Percentiles rank a stretch among this genome's conserved stretches.
Conservation (phyloP, 2,888 invertebrate genomes). For the Dasysyrphus albostriatus region DNA sequence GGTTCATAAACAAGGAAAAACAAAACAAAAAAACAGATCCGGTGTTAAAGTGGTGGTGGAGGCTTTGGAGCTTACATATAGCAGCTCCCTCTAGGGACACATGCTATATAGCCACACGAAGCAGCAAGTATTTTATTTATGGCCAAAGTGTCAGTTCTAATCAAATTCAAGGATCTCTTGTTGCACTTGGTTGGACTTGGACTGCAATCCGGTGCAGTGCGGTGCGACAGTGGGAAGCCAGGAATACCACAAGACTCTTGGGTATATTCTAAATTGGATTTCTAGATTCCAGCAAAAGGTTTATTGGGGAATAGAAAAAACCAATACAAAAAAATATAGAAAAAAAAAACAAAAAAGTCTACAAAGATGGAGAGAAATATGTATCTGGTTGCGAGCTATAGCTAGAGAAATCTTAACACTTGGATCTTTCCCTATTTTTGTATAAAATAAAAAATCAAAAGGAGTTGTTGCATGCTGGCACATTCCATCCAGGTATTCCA, state of each 20-base stretch:
- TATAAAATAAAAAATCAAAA: conserved; percentile 16
- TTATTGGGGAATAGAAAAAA: conserved; percentile 9
- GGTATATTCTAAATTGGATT: conserved; percentile 64
- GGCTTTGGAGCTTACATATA: background rate
- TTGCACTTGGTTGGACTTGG: background rate
- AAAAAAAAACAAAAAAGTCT: background rate
- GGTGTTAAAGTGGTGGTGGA: conserved; percentile 12
- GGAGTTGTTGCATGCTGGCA: conserved; percentile 49
- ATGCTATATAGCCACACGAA: conserved; percentile 40
- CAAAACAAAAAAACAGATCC: conserved; percentile 3
- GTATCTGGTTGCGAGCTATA: conserved; percentile 22
- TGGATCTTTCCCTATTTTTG: conserved; percentile 60
- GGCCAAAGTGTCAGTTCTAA: conserved; percentile 83
- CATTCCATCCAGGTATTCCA: conserved; percentile 30
- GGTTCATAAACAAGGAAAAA: conserved; percentile 63
- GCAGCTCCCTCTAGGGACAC: conserved; percentile 65
- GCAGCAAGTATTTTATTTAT: conserved; percentile 80
- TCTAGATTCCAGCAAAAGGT: conserved; percentile 46
- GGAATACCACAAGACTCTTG: conserved; percentile 33
- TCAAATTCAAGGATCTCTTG: conserved; percentile 81
- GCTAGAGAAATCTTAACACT: conserved; percentile 64
- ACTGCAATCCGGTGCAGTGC: background rate
- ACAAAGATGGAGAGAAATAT: conserved; percentile 40
- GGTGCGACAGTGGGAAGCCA: background rate
- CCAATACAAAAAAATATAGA: conserved; percentile 5